Base-by-base conservation (phyloP, 2,888 invertebrate genomes). In the Temnothorax ravouxi region DNA sequence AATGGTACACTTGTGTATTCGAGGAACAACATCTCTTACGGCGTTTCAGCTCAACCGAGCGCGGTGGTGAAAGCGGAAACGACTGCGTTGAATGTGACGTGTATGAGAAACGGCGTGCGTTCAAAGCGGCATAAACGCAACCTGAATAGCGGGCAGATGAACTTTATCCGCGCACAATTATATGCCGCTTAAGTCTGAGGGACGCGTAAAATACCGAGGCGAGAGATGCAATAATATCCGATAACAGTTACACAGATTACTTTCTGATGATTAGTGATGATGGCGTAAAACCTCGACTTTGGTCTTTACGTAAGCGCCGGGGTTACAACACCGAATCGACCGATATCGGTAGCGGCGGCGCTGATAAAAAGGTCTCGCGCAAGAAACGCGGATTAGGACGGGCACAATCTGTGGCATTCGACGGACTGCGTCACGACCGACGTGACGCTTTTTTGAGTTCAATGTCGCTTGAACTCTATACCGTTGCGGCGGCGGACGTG, bases 291-390 rank as follows among this genome's bases (percentile, higher is more conserved):
- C 25, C 38, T 21, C 21, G 29, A 34, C 47, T 66, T 13, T 8
- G 52, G 1, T 66, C 29, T 44, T 67, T 44, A 38, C 59, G 79
- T 71, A 56, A 79, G 25, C 52, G 15, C 6, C 34, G 25, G 25
- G 34, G 59, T 79, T 25, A 15, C 61, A 38, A 47, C 21, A 50
- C 47, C 69, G 47, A 82, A 69, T 54, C n/a, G 41, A 1, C 3
- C 47, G 25, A 25, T 64, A 54, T 74, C 25, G 21, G 52, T 18
- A 15, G 25, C 0, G 9, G 8, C 5, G 5, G 52, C 21, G 21
- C 21, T n/a, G 86, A 86, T 86, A 86, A 86, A 62, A 72, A 54
- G 50, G 62, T 85, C 66, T 52, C 38, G 67, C 3, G 25, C 34
- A 41, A 56, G 44, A 79, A 66, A 29, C 50, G 8, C 15, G 67